Conservation (phyloP, 2,797 vertebrate species). For the Pogonophryne albipinna region DNA sequence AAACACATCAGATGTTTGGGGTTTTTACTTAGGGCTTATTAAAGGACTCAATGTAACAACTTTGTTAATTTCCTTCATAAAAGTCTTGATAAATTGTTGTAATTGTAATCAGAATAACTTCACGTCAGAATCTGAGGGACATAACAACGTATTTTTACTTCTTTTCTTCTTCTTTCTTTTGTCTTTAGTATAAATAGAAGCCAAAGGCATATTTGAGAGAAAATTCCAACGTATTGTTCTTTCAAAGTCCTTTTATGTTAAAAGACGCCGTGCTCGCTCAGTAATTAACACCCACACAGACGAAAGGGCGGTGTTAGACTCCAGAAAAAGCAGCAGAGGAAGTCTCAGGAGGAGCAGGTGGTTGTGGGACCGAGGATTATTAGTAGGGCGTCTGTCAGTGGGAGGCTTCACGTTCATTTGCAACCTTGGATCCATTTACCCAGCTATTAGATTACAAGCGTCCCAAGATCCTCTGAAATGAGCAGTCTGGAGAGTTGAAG, state of each 20-base stretch:
- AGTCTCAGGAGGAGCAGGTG: constrained; percentile 35
- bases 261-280: constrained; percentile 13
- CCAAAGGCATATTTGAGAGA: neutral
- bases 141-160: no score
- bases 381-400: constrained; percentile 13
- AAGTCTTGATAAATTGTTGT: neutral
- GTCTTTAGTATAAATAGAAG: neutral
- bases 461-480: constrained; percentile 40
- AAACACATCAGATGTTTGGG: no score
- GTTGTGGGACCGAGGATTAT: constrained; percentile 16
- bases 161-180: neutral
- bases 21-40: neutral
- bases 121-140: no score
- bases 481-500: constrained; percentile 14
- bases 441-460: constrained; percentile 40
- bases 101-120: neutral
- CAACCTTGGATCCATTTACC: constrained; percentile 24
- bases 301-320: neutral
- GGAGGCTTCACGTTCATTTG: constrained; percentile 31
- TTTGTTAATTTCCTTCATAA: neutral
- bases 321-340: constrained; percentile 9
- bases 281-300: constrained; percentile 34
- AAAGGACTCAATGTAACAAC: neutral
- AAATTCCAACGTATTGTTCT: neutral
- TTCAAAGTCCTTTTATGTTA: neutral